These are phyloP conservation scores for Xylocampa areola DNA, from an alignment of 2,888 invertebrate genomes.

Conservation along the genomic window DNA sequence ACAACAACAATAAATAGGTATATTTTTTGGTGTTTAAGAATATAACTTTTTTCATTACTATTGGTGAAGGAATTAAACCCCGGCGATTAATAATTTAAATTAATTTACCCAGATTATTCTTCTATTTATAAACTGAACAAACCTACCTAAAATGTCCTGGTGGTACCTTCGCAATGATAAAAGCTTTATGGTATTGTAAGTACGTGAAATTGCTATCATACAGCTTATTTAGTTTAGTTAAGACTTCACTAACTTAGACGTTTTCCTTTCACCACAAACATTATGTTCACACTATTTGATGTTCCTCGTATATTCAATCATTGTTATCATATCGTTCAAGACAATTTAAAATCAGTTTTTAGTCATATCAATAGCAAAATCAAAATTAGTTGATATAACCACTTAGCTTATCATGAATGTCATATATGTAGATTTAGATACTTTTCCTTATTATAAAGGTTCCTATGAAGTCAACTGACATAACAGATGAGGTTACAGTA, in stretches of 20 bases:
- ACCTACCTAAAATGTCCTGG: conserved; percentile 23
- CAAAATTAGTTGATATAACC: conserved; percentile 27
- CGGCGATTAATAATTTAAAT: conserved; percentile 24
- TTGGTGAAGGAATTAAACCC: background rate
- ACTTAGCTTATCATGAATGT: conserved; percentile 36
- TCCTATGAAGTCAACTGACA: conserved; percentile 64
- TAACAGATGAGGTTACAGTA: conserved; percentile 43
- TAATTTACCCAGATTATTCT: conserved; percentile 32
- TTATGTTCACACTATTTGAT: background rate
- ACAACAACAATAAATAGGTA: too few species aligned
- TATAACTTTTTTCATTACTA: too few species aligned
- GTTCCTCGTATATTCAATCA: conserved; percentile 23
- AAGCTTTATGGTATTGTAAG: conserved; percentile 39
- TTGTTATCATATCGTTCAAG: conserved; percentile 12
- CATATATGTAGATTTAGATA: conserved; percentile 22
- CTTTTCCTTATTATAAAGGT: conserved; percentile 44
- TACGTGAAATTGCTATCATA: conserved; percentile 22
- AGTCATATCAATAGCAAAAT: conserved; percentile 42
- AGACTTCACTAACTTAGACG: background rate
- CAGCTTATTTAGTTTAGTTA: background rate
- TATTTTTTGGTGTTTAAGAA: too few species aligned
- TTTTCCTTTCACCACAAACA: conserved; percentile 10
- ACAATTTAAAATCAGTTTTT: conserved; percentile 30
- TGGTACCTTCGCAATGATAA: conserved; percentile 20
- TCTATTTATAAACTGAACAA: conserved; percentile 22